Base-by-base conservation (phyloP, 2,888 invertebrate species). In the Smittia aterrima region DNA sequence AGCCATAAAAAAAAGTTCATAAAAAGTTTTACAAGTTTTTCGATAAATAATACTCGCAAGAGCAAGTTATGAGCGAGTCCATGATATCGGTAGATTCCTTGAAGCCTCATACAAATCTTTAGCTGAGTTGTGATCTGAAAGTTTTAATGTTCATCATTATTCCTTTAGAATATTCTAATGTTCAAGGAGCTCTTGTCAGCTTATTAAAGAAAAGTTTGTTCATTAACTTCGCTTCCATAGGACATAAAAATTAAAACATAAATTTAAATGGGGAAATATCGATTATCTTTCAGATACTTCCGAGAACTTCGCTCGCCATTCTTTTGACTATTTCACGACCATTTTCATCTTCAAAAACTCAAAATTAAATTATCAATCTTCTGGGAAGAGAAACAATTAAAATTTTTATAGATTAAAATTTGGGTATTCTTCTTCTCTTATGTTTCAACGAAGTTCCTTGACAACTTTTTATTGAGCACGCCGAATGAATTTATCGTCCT, bases 1-100 rank as follows among this genome's bases (percentile, higher is more conserved):
- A 32, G 62, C 58, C 24, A 72, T 72, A 72, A 72, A 72, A n/a
- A 66, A 70, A 62, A 72, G 72, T 72, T 72, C 72, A 72, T 72
- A 62, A 72, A 72, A 72, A 58, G 38, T 58, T 72, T 71, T 71
- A 71, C 58, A 71, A 71, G 71, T 54, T 71, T 58, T 58, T 54
- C 41, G 71, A 71, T 71, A 71, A 71, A 71, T 71, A 71, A 71
- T 71, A 68, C 16, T 64, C 20, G 22, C 2, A 13, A 32, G 13
- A 32, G 16, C 25, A 64, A 13, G 24, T 11, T 66, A 13, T 66
- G n/a, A 24, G 22, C 53, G 53, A 3, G 16, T n/a, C 54, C 9
- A 54, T n/a, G 20, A 20, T n/a, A n/a, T 18, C 54, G 16, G 9
- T n/a, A 54, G 54, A 54, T 54, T 18, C 9, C 20, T 1, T 3